Conservation (phyloP, 2,113 vertebrate genomes). For the Pseudorasbora parva region DNA sequence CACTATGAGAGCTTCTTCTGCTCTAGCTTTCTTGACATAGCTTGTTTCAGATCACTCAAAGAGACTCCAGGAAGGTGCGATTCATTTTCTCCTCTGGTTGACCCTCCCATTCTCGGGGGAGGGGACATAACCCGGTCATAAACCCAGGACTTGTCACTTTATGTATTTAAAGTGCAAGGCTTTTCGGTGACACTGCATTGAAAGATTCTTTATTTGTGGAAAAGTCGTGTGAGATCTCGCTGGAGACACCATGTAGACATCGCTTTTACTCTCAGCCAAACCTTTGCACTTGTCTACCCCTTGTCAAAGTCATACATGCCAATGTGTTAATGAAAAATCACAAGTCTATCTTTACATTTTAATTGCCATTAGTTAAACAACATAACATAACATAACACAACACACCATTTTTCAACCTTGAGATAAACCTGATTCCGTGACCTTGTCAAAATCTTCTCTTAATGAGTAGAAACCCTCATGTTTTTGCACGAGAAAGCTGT, state of each 20-base stretch:
- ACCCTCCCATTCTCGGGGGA: constrained; percentile 3
- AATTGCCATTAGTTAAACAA: not conserved
- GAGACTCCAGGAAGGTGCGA: not conserved
- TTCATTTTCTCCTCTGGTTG: constrained; percentile 26
- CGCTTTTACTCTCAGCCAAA: not conserved
- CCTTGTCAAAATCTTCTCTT: not conserved
- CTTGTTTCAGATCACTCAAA: not conserved
- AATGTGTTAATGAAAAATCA: constrained; percentile 35
- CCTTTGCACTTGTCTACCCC: constrained; percentile 21
- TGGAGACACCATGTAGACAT: not conserved
- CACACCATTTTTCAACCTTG: not conserved
- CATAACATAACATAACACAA: not conserved
- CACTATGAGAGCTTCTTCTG: not conserved
- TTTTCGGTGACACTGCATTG: not conserved
- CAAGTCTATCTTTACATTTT: constrained; percentile 26
- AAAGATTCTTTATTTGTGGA: constrained; percentile 13
- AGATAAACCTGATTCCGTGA: not conserved
- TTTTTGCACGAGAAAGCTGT: not conserved
- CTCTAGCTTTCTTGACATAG: not conserved
- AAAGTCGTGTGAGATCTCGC: constrained; percentile 2
- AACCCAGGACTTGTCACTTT: constrained; percentile 19
- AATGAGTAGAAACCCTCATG: constrained; percentile 3
- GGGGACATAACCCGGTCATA: constrained; percentile 16
- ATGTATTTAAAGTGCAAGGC: constrained; percentile 19
- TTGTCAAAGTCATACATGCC: constrained; percentile 1